Conservation (phyloP, 2,113 vertebrate species). For the Crotalus viridis region DNA sequence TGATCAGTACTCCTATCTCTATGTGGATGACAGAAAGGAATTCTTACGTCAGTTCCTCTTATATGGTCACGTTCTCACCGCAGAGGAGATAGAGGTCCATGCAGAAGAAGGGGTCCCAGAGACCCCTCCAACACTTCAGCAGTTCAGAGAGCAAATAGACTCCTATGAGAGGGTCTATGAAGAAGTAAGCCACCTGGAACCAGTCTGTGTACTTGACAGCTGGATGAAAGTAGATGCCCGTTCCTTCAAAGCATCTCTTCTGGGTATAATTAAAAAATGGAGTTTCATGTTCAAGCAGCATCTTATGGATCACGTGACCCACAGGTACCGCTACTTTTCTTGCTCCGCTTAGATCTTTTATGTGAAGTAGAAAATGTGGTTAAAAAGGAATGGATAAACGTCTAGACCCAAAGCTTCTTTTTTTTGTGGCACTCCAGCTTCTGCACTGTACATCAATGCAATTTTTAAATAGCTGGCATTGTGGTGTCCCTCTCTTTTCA, state of each 20-base stretch:
- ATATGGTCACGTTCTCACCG: conserved; percentile 70
- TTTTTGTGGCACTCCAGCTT: background rate
- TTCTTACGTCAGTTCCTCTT: conserved; percentile 82
- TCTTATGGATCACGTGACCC: conserved; percentile 83
- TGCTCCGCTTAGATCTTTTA: background rate
- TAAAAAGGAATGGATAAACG: background rate
- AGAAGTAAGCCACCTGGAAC: conserved; percentile 77
- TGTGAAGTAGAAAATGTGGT: background rate
- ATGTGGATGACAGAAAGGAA: conserved; percentile 80
- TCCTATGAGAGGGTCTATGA: conserved; percentile 84
- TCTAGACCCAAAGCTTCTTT: background rate
- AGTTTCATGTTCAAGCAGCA: conserved; percentile 94
- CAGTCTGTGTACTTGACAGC: conserved; percentile 72
- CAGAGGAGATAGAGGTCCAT: conserved; percentile 71
- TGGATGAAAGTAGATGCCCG: conserved; percentile 86
- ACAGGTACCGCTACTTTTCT: conserved; percentile 75
- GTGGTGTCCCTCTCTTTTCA: background rate
- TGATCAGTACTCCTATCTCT: conserved; percentile 81
- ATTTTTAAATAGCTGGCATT: background rate
- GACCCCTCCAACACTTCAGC: conserved; percentile 74
- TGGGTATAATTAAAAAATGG: conserved; percentile 88
- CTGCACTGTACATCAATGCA: background rate
- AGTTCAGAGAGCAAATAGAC: conserved; percentile 82
- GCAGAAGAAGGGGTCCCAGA: conserved; percentile 68
- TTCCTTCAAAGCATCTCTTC: conserved; percentile 79